Evolutionary conservation across 2,113 vertebrate genomes (phyloP), one percentile per base, ranked within the genome.

Genomic region (Colius striatus): DNA sequence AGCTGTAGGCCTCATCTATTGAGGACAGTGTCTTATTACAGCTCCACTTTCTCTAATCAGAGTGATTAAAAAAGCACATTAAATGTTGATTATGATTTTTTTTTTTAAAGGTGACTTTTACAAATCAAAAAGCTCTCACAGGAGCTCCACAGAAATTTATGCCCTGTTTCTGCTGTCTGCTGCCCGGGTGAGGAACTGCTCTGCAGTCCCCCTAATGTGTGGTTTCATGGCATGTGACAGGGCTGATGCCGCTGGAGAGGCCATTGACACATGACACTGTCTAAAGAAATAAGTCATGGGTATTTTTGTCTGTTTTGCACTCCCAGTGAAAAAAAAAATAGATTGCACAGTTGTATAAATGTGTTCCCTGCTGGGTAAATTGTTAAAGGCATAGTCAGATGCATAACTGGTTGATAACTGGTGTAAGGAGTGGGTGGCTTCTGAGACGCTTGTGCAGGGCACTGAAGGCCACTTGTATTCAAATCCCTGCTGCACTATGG

Each of bases 151-250:
- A 53, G 66, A 32, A 87, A 68, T 70, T 48, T 57, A 36, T 68
- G 74, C 54, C 36, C 2, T 20, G 11, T 74, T 86, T 66, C 3
- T 77, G 29, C 11, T 55, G 57, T 25, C 45, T 50, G n/a, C 73
- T 86, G 74, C 41, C 41, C 0, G 2, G 9, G n/a, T 29, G 45
- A 82, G 74, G 45, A 95, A 41, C n/a, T 76, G 47, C 5, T 73
- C 32, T 54, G 34, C 65, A 51, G 38, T 36, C 91, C 32, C 48
- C 0, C 0, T 67, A 29, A 48, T 32, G 34, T 4, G 0, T 0
- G 1, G 62, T 58, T 63, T 68, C 0, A 0, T 58, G 87, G 58
- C 71, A 70, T 73, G 87, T 84, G 87, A 82, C 0, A 2, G 66
- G 45, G 41, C 66, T 82, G 82, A 13, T 75, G 77, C 62, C 45